Evolutionary conservation across 2,888 invertebrate species (phyloP).

Genomic region (Linhomoeus sp.): DNA sequence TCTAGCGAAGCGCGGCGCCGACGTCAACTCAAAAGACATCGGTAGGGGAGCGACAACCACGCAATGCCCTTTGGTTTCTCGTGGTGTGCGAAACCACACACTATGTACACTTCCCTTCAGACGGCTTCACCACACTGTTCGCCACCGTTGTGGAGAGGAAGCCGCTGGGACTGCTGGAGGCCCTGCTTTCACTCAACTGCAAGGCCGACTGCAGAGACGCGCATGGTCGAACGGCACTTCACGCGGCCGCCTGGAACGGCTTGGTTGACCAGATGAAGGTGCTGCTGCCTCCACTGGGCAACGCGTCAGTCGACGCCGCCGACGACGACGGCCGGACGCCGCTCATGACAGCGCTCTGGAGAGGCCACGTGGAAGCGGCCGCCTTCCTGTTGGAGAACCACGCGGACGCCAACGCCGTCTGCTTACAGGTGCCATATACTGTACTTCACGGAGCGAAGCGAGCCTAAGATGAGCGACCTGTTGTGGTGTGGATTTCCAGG

Average conservation of each 20-base stretch:
- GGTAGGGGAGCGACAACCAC: too few relatives aligned
- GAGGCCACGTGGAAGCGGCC: background rate
- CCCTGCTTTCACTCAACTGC: background rate
- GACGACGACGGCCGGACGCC: conserved; percentile 28
- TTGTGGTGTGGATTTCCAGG: too few relatives aligned
- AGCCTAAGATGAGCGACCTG: too few relatives aligned
- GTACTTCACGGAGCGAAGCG: too few relatives aligned
- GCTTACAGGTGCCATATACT: too few relatives aligned
- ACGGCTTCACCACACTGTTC: conserved; percentile 8
- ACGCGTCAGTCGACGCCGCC: conserved; percentile 14
- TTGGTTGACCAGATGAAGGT: too few relatives aligned
- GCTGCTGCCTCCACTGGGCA: conserved; percentile 1
- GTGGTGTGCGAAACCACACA: too few relatives aligned
- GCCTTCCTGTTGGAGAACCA: background rate
- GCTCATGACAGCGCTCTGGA: conserved; percentile 3
- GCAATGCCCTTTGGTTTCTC: too few relatives aligned
- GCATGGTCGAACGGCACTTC: conserved; percentile 9
- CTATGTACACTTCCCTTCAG: too few relatives aligned
- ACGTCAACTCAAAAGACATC: conserved; percentile 15
- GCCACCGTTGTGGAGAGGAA: background rate
- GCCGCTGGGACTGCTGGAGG: background rate
- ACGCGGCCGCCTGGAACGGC: conserved; percentile 17
- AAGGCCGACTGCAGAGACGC: conserved; percentile 39
- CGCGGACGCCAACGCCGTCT: conserved; percentile 1
- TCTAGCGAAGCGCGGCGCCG: conserved; percentile 45